A percentile compares a stretch with the other conserved stretches of the same genome.
These are phyloP conservation scores for Ladona fulva DNA, from an alignment of 1,140 invertebrate species.

Conservation along the genomic window DNA sequence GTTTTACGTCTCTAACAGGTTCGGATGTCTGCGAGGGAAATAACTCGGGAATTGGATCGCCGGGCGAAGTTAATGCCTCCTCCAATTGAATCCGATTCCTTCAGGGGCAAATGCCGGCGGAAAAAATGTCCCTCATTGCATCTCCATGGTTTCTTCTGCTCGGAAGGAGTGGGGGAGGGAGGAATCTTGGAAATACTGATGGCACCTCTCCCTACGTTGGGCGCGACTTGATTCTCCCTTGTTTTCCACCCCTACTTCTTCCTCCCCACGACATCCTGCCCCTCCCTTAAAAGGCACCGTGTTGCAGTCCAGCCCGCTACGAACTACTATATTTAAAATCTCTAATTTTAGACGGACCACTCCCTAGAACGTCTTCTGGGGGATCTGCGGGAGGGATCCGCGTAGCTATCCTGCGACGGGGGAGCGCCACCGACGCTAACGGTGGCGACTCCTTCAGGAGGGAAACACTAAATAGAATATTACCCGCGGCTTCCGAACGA, in stretches of 20 bases:
- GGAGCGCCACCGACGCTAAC: neutral
- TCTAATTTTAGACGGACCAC: neutral
- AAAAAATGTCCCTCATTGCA: neutral
- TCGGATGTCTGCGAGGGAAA: neutral
- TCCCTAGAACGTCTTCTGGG: no score
- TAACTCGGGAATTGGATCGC: neutral
- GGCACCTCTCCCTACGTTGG: neutral
- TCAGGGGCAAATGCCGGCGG: neutral
- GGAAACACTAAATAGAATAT: neutral
- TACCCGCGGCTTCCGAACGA: neutral
- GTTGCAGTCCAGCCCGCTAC: neutral
- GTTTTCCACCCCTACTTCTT: neutral
- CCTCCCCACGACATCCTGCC: neutral
- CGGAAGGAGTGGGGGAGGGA: neutral
- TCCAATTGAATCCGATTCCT: neutral
- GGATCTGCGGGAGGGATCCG: no score
- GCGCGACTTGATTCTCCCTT: neutral
- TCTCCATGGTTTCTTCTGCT: neutral
- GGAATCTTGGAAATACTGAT: neutral
- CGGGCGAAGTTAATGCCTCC: neutral
- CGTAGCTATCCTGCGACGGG: neutral
- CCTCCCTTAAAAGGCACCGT: neutral
- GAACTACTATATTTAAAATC: neutral
- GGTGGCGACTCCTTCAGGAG: neutral
- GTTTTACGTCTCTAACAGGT: neutral